Conservation (phyloP, 2,888 invertebrate genomes). For the Drosophila meridiana region DNA sequence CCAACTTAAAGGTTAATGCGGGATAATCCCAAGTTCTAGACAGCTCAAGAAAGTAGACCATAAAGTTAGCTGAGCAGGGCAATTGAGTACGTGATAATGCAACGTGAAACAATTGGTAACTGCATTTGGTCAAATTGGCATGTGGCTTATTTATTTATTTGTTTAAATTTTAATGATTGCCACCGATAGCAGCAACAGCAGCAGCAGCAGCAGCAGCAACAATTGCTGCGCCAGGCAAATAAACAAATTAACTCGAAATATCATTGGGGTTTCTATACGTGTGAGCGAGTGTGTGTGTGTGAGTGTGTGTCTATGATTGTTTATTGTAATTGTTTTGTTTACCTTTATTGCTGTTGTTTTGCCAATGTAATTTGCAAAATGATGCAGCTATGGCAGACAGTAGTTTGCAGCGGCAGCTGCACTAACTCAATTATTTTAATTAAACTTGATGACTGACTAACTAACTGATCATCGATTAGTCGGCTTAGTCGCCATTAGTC, state of each 20-base stretch:
- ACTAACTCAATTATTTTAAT: slow-evolving; percentile 61
- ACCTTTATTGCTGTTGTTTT: slow-evolving; percentile 41
- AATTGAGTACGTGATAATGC: slow-evolving; percentile 33
- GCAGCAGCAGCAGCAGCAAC: slow-evolving; percentile 2
- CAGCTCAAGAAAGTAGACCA: too few species aligned
- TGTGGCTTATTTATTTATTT: slow-evolving; percentile 69
- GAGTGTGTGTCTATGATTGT: slow-evolving; percentile 38
- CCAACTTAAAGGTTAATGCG: too few species aligned
- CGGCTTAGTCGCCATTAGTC: slow-evolving; percentile 26
- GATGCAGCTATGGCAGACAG: slow-evolving; percentile 29
- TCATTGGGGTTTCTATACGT: slow-evolving; percentile 52
- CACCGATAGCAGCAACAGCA: slow-evolving; percentile 22
- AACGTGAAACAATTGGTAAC: slow-evolving; percentile 44
- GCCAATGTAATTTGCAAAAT: slow-evolving; percentile 49
- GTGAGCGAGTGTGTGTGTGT: not conserved
- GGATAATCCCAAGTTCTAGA: too few species aligned
- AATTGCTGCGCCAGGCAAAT: slow-evolving; percentile 51
- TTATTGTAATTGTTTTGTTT: slow-evolving; percentile 72
- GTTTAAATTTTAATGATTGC: slow-evolving; percentile 63
- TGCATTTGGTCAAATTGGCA: slow-evolving; percentile 55
- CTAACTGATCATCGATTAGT: slow-evolving; percentile 49
- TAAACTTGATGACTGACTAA: slow-evolving; percentile 51
- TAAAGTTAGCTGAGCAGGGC: not conserved
- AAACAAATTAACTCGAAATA: slow-evolving; percentile 77
- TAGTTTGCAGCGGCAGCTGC: slow-evolving; percentile 32